Percentiles rank a stretch among this genome's conserved stretches.
These are phyloP conservation scores for Operophtera brumata DNA, from an alignment of 2,888 invertebrate genomes.

Conservation along the genomic window DNA sequence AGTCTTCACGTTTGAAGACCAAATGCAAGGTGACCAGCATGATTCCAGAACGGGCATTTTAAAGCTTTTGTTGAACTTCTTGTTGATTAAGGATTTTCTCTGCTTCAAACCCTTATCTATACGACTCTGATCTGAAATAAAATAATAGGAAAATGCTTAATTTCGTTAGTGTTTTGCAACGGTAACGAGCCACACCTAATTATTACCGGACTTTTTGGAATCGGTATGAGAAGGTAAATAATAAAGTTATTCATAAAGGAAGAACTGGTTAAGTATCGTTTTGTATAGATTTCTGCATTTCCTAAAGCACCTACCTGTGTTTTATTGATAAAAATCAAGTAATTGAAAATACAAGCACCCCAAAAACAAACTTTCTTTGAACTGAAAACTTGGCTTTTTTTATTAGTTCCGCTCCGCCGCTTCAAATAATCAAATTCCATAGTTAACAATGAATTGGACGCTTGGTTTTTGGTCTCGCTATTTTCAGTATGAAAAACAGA, in stretches of 20 bases:
- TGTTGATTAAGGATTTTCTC: neutral
- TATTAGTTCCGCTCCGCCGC: too few relatives aligned
- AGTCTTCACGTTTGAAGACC: slow-evolving; percentile 88
- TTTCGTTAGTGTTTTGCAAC: slow-evolving; percentile 1
- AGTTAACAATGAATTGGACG: neutral
- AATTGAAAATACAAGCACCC: neutral
- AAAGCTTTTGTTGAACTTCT: neutral
- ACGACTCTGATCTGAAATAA: slow-evolving; percentile 6
- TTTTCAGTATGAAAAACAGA: neutral
- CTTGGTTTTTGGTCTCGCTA: neutral
- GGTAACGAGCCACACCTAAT: slow-evolving; percentile 32
- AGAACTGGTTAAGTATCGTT: neutral
- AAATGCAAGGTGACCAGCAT: slow-evolving; percentile 94
- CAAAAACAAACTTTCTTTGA: neutral
- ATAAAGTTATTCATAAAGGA: neutral
- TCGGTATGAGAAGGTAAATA: too few relatives aligned
- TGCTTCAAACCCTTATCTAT: too few relatives aligned
- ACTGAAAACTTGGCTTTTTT: slow-evolving; percentile 1
- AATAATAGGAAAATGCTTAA: neutral
- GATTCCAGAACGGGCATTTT: slow-evolving; percentile 87
- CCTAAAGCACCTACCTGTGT: slow-evolving; percentile 2
- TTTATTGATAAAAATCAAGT: neutral
- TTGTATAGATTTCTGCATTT: neutral
- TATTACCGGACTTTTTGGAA: slow-evolving; percentile 22
- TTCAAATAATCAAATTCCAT: too few relatives aligned